These are phyloP conservation scores for Belgica antarctica DNA, from an alignment of 2,888 invertebrate genomes.

Conservation along the genomic window DNA sequence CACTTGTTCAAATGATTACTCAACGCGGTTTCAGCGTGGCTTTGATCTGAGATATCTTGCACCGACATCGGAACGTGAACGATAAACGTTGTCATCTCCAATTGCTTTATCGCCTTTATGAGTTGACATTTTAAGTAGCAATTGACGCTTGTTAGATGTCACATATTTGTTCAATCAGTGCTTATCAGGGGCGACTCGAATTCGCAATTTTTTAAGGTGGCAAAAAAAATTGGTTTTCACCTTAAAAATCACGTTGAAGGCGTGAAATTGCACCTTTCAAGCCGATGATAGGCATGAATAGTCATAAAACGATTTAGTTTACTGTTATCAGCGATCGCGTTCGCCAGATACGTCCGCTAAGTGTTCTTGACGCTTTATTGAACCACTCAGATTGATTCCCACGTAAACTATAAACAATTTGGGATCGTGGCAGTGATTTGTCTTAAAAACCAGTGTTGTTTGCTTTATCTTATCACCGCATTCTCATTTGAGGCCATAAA, in stretches of 20 bases:
- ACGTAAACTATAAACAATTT: too few relatives aligned
- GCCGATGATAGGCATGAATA: too few relatives aligned
- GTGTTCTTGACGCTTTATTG: too few relatives aligned
- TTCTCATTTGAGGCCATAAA: background rate
- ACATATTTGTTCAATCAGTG: background rate
- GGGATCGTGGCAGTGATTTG: too few relatives aligned
- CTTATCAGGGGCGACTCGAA: background rate
- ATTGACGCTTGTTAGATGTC: background rate
- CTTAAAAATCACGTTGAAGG: background rate
- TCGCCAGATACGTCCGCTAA: too few relatives aligned
- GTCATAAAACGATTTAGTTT: too few relatives aligned
- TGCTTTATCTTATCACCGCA: background rate
- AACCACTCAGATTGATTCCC: too few relatives aligned
- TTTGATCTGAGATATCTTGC: background rate
- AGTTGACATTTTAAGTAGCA: background rate
- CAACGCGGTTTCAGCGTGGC: background rate
- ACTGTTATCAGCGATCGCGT: too few relatives aligned
- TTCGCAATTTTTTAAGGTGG: background rate
- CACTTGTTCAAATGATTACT: background rate
- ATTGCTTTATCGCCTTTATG: background rate
- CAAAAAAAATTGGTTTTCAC: background rate
- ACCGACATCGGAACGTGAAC: background rate
- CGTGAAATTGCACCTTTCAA: background rate
- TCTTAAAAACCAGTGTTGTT: too few relatives aligned
- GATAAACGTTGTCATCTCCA: background rate